Conservation (phyloP, 2,113 vertebrate species). For the Charina bottae region DNA sequence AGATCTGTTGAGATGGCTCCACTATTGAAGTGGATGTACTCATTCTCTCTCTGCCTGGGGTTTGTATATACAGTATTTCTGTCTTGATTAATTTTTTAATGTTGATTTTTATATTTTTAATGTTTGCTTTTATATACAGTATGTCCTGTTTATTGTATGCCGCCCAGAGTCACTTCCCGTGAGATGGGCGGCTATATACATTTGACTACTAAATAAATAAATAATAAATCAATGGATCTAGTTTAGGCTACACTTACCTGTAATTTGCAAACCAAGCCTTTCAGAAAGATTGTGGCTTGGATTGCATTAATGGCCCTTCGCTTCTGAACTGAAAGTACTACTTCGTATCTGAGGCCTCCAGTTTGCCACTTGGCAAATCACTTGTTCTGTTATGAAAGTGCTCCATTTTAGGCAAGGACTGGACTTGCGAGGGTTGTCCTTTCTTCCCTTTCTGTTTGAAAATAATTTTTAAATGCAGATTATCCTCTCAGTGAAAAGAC, state of each 20-base stretch:
- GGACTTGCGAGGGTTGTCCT: background rate
- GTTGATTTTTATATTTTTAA: too few relatives aligned
- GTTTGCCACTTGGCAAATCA: background rate
- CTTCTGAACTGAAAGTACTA: background rate
- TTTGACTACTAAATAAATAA: too few relatives aligned
- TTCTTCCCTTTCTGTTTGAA: slow-evolving; percentile 24
- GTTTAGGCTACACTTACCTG: background rate
- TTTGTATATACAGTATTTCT: too few relatives aligned
- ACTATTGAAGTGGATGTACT: too few relatives aligned
- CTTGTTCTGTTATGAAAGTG: background rate
- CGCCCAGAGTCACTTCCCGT: too few relatives aligned
- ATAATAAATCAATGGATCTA: background rate
- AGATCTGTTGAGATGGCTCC: too few relatives aligned
- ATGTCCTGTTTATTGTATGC: too few relatives aligned
- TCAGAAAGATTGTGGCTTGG: background rate
- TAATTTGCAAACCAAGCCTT: background rate
- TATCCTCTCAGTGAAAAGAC: slow-evolving; percentile 5
- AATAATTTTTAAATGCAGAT: background rate
- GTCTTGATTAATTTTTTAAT: too few relatives aligned
- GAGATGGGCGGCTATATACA: too few relatives aligned
- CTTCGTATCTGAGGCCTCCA: background rate
- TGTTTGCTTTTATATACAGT: too few relatives aligned
- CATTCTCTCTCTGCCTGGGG: too few relatives aligned
- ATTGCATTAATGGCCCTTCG: background rate
- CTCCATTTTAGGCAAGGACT: background rate